These are phyloP conservation scores for Aspidapion aeneum DNA, from an alignment of 2,888 invertebrate genomes.

Conservation along the genomic window DNA sequence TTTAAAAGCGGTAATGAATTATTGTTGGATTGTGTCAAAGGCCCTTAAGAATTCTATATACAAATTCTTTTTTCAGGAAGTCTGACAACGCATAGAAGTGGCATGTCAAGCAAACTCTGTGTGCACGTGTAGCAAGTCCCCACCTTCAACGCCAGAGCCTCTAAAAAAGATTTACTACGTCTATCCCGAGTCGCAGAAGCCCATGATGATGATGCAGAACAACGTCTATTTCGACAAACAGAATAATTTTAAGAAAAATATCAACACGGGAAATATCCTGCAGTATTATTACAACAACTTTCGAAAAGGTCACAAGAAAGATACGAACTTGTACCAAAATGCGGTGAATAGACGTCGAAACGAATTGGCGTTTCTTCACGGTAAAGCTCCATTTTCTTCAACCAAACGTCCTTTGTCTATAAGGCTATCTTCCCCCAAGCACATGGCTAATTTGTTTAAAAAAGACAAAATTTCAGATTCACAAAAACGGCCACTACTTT, in stretches of 20 bases:
- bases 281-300: conserved; percentile 49
- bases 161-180: conserved; percentile 44
- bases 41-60: background rate
- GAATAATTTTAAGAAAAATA: conserved; percentile 38
- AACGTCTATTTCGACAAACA: conserved; percentile 33
- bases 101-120: conserved; percentile 30
- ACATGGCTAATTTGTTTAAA: conserved; percentile 46
- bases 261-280: conserved; percentile 41
- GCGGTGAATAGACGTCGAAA: conserved; percentile 40
- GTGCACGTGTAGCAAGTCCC: conserved; percentile 24
- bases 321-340: conserved; percentile 46
- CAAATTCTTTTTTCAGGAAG: conserved; percentile 65
- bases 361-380: conserved; percentile 40
- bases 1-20: too few species aligned
- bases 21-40: background rate
- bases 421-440: conserved; percentile 46
- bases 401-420: conserved; percentile 51
- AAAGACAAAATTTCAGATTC: conserved; percentile 45
- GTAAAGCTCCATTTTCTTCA: conserved; percentile 55
- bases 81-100: conserved; percentile 67
- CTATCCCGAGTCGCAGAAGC: conserved; percentile 30
- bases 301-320: conserved; percentile 40
- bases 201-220: conserved; percentile 26
- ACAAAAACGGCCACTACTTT: conserved; percentile 47
- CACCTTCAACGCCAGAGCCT: conserved; percentile 16